Evolutionary conservation across 2,113 vertebrate genomes (phyloP), one percentile per base, ranked within the genome.

Genomic region (Pomatorhinus ruficollis): DNA sequence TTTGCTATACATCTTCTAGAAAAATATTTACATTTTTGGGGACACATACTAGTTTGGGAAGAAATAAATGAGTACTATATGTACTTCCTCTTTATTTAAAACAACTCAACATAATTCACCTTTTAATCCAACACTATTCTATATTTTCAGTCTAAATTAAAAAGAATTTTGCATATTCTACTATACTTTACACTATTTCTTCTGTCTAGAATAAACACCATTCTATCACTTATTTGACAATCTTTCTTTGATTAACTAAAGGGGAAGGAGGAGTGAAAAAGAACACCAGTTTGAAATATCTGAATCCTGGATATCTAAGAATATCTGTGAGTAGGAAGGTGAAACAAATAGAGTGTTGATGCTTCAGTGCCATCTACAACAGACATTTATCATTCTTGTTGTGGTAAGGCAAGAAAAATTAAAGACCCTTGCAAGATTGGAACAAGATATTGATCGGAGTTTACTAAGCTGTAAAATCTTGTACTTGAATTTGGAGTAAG

Each of bases 381-480:
- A 52, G 78, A 70, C 76, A 96, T 95, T 95, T 90, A 90, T 94
- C 86, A 94, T 95, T 95, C 64, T 64, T 93, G 14, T 64, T 84
- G n/a, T 56, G 65, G 75, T 71, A 60, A 91, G 15, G 52, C 21
- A 85, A 87, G 66, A 89, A 79, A 95, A 87, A 72, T 87, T 63
- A 83, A 85, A 44, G 56, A 63, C 47, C 18, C 23, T 64, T 78
- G 37, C 60, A 24, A 87, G 31, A 84, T 21, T 35, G 72, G 49
- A 93, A 81, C 37, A 90, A 92, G 79, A 49, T 93, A 97, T 96
- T 65, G 91, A 96, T 95, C 84, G 79, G 79, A 78, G 25, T 19
- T 85, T 44, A 56, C 39, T 59, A 64, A 90, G 35, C 49, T 87
- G 53, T 76, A 59, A 88, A 93, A 59, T 91, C 50, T 59, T 69